Percentiles rank a stretch among this genome's conserved stretches.
These are phyloP conservation scores for Zonitis immaculata DNA, from an alignment of 2,888 invertebrate species.

Conservation along the genomic window DNA sequence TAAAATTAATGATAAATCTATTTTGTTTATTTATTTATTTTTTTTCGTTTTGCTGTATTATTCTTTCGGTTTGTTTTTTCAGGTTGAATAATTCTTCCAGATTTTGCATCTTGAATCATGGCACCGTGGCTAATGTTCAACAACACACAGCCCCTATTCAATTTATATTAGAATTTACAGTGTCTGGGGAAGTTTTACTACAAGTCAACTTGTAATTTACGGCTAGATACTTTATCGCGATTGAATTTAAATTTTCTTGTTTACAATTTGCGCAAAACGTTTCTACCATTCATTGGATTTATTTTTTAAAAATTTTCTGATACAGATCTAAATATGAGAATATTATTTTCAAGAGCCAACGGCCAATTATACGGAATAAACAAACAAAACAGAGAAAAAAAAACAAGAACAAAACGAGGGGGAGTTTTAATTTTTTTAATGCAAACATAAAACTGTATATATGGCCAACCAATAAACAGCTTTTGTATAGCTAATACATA, in stretches of 20 bases:
- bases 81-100: background rate
- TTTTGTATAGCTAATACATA: background rate
- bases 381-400: no score
- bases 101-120: background rate
- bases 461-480: background rate
- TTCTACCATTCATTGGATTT: background rate
- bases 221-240: slow-evolving; percentile 4
- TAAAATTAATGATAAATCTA: no score
- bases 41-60: no score
- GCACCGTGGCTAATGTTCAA: background rate
- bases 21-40: no score
- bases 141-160: slow-evolving; percentile 1
- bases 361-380: no score
- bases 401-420: no score
- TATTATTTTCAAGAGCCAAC: no score
- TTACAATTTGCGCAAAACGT: background rate
- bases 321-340: background rate
- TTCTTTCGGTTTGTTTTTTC: background rate
- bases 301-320: background rate
- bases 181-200: slow-evolving; percentile 3
- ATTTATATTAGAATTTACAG: slow-evolving; percentile 4
- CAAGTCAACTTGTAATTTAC: slow-evolving; percentile 4
- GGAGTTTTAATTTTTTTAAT: background rate
- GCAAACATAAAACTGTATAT: background rate
- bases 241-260: slow-evolving; percentile 6